Conservation (phyloP, 2,113 vertebrate genomes). For the Eublepharis macularius region DNA sequence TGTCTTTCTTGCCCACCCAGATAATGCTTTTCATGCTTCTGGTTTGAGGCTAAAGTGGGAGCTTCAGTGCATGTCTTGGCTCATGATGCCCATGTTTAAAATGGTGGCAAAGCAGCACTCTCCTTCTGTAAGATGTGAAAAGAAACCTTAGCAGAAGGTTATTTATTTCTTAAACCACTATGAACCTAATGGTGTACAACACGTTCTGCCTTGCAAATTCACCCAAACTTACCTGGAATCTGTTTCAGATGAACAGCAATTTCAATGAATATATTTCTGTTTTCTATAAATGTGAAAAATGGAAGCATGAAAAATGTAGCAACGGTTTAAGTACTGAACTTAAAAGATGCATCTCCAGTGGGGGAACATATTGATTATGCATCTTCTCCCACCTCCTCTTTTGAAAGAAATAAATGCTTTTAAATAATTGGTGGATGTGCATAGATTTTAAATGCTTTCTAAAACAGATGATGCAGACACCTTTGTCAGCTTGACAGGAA, state of each 20-base stretch:
- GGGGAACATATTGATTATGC: constrained; percentile 7
- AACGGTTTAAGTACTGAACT: not conserved
- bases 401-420: constrained; percentile 13
- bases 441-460: not conserved
- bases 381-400: not conserved
- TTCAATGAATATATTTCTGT: not conserved
- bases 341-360: not conserved
- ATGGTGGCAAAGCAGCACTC: not conserved
- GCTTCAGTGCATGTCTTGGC: not conserved
- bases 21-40: not conserved
- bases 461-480: constrained; percentile 33
- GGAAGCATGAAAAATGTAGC: not conserved
- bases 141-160: not conserved
- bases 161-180: not conserved
- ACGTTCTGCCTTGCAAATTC: not conserved
- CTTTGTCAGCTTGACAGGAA: constrained; percentile 57
- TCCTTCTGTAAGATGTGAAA: not conserved
- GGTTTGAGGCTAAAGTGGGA: not conserved
- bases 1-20: no score
- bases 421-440: constrained; percentile 3
- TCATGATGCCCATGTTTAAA: not conserved
- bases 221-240: not conserved
- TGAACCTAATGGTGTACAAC: not conserved
- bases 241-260: not conserved
- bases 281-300: not conserved